These are phyloP conservation scores for Leptinotarsa rubiginosa DNA, from an alignment of 2,888 invertebrate genomes.

Conservation along the genomic window DNA sequence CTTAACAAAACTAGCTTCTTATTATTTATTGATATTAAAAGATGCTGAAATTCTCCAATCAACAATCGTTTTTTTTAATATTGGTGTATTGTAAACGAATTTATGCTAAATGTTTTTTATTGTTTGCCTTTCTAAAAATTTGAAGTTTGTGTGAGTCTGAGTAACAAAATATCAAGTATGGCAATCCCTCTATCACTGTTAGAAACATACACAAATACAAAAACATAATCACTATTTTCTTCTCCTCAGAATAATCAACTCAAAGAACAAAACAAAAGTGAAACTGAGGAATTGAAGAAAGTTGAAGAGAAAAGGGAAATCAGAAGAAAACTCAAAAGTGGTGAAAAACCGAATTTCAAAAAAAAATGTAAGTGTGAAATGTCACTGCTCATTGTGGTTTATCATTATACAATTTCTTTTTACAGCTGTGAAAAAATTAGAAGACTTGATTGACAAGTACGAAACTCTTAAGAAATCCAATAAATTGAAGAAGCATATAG, in stretches of 20 bases:
- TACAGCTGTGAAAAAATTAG: conserved; percentile 82
- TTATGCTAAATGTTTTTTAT: too few species aligned
- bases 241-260: conserved; percentile 78
- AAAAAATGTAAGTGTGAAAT: conserved; percentile 75
- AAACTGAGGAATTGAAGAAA: conserved; percentile 70
- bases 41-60: too few species aligned
- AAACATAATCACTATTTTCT: background rate
- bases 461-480: conserved; percentile 83
- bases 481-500: conserved; percentile 83
- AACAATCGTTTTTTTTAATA: too few species aligned
- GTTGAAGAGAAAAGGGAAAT: conserved; percentile 71
- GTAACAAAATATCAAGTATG: too few species aligned
- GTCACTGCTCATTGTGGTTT: too few species aligned
- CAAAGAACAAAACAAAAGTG: conserved; percentile 72
- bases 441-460: conserved; percentile 82
- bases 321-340: conserved; percentile 72
- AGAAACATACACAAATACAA: too few species aligned
- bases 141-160: too few species aligned
- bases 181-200: too few species aligned
- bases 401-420: conserved; percentile 53
- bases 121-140: too few species aligned
- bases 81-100: background rate
- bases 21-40: too few species aligned
- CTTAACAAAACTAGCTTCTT: too few species aligned
- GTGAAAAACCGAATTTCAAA: conserved; percentile 78